Base-by-base conservation (phyloP, 2,888 invertebrate species). In the Empis livida region DNA sequence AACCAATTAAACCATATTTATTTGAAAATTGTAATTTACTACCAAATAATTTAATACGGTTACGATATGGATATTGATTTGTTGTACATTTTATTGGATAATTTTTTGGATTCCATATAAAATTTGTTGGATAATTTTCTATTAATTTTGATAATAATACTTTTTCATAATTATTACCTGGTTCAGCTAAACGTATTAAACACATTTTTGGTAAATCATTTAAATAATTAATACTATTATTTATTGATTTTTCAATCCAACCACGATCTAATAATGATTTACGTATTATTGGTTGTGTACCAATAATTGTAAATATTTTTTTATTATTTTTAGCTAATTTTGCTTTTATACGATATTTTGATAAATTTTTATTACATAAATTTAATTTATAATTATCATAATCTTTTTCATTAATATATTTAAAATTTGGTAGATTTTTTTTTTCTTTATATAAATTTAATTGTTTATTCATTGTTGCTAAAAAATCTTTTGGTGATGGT, bases 241-340 rank as follows among this genome's bases (percentile, higher is more conserved):
- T 55, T 8, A 75, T 67, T 30, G 78, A 61, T 65, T 84, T 86
- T 64, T 87, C 85, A 3, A 86, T 67, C 86, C 86, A 87, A 1
- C 84, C 85, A 10, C 81, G 70, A 40, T 75, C 72, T 41, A 75
- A 54, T 48, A 87, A 65, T 1, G 82, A 79, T 10, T 56, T 53
- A 10, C 66, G 51, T 8, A 68, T 56, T 1, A 60, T 60, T 4
- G 53, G 53, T 31, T 61, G 64, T 37, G 62, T 60, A 0, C 67
- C 67, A 48, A 59, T 59, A 5, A 68, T 57, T 4, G 63, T 67
- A 27, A 68, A 68, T 23, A 68, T 67, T 16, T 61, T 61, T 8
- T 61, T 27, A 35, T 35, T 35, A 35, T 8, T 4, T n/a, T 5
- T n/a, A 13, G 35, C 35, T 13, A n/a, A 5, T 35, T 35, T 2